Percentiles rank a stretch among this genome's conserved stretches.
phyloP scores from a whole-genome alignment of 2,888 invertebrate genomes.

The Xestobium rufovillosum region DNA sequence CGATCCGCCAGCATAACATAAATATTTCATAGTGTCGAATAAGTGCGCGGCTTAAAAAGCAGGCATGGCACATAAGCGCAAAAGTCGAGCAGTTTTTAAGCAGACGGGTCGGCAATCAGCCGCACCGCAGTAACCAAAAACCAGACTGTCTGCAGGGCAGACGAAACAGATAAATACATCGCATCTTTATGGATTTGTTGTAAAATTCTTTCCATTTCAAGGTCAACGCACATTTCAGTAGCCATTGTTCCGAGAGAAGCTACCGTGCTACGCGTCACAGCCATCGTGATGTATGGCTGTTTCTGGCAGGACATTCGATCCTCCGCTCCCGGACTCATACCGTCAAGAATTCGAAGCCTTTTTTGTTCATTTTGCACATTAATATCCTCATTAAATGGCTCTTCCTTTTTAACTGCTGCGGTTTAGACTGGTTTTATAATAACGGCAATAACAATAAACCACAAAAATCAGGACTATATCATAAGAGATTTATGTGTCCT shows the following conservation, averaged over 20 bases:
- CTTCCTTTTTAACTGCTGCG: too few species aligned
- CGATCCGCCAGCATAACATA: conserved; percentile 30
- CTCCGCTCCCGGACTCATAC: too few species aligned
- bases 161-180: conserved; percentile 36
- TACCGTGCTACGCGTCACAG: conserved; percentile 20
- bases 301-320: too few species aligned
- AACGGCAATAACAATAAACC: too few species aligned
- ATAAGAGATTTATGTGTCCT: too few species aligned
- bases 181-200: conserved; percentile 33
- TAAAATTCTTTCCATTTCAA: conserved; percentile 30
- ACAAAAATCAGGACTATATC: too few species aligned
- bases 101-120: conserved; percentile 12
- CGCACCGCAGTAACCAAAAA: conserved; percentile 26
- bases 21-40: conserved; percentile 35
- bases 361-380: too few species aligned
- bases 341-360: too few species aligned
- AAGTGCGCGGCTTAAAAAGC: conserved; percentile 11
- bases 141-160: conserved; percentile 33
- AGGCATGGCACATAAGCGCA: conserved; percentile 11
- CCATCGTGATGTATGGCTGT: conserved; percentile 23
- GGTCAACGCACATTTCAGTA: conserved; percentile 25
- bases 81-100: conserved; percentile 4
- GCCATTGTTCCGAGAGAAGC: conserved; percentile 25
- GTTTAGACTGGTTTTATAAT: too few species aligned
- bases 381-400: too few species aligned